A percentile compares a stretch with the other conserved stretches of the same genome.
These are phyloP conservation scores for Smutsia gigantea DNA, from an alignment of 2,797 vertebrate genomes.

Conservation along the genomic window DNA sequence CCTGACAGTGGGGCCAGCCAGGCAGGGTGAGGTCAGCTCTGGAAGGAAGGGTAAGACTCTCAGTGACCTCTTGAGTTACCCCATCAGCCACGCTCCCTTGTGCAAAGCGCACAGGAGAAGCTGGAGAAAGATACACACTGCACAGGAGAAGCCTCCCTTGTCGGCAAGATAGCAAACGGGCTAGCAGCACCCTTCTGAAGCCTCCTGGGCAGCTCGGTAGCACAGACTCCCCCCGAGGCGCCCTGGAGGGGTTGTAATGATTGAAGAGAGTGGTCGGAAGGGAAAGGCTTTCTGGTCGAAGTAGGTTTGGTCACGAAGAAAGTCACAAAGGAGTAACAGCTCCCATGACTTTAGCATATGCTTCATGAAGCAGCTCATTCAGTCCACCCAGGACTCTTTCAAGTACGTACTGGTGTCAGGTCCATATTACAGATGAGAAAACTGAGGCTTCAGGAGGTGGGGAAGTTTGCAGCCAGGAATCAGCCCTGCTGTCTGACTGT, in stretches of 20 bases:
- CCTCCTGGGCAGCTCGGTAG: neutral
- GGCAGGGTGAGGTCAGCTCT: neutral
- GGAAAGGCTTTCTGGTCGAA: neutral
- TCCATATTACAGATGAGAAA: neutral
- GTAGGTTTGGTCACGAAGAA: neutral
- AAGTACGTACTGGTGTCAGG: neutral
- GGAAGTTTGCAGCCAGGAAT: neutral
- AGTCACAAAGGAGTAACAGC: neutral
- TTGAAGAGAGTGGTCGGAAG: neutral
- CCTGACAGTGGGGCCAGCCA: neutral
- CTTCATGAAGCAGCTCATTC: neutral
- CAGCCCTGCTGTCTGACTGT: neutral
- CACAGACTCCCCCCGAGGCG: neutral
- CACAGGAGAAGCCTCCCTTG: neutral
- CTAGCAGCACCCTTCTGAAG: neutral
- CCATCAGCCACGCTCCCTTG: neutral
- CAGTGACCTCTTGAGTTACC: neutral
- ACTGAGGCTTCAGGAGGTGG: neutral
- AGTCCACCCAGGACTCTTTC: neutral
- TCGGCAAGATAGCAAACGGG: neutral
- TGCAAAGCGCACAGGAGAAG: too few relatives aligned
- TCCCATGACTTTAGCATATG: fast-evolving
- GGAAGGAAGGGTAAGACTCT: neutral
- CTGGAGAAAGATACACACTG: neutral
- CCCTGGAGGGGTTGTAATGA: neutral